Base-by-base conservation (phyloP, 2,888 invertebrate species). In the Acronicta aceris region DNA sequence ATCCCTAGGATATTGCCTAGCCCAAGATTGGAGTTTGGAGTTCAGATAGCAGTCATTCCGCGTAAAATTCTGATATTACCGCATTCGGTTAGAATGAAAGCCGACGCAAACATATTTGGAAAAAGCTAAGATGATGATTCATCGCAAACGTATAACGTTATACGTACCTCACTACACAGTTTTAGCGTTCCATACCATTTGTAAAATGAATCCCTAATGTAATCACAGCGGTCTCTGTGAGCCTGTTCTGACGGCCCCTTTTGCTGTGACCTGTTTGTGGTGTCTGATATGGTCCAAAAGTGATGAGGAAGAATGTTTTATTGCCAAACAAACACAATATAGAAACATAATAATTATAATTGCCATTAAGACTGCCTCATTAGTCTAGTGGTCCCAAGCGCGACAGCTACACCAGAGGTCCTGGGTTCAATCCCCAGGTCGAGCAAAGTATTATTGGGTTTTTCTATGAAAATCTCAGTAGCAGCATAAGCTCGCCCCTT, bases 161-260 rank as follows among this genome's bases (percentile, higher is more conserved):
- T 33, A 33, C 9, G 9, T 30, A 30, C 30, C 1, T 10, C 1
- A 5, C 4, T 33, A 33, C 27, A 45, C 30, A 47, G 17, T 61
- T 68, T 51, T 49, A 48, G 41, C 21, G 36, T 61, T 21, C 16
- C 50, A 46, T 69, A 40, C 58, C 47, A 70, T 61, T 69, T 70
- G 42, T 48, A 48, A 47, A 55, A 67, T 67, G 30, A 54, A 54
- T 73, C 50, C 55, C 61, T 73, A 61, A 74, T 74, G 55, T 57
- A 70, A 62, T 74, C 45, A 74, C 49, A 46, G 47, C 56, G 45
- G 42, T 62, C 46, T 59, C 49, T 52, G 72, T 65, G 51, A 64
- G 47, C 46, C 40, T 70, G 43, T 43, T 58, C 27, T 59, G 63
- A 56, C 43, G 46, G 30, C 15, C 25, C 30, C 52, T 69, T 69